Base-by-base conservation (phyloP, 2,113 vertebrate genomes). In the Seriola quinqueradiata region DNA sequence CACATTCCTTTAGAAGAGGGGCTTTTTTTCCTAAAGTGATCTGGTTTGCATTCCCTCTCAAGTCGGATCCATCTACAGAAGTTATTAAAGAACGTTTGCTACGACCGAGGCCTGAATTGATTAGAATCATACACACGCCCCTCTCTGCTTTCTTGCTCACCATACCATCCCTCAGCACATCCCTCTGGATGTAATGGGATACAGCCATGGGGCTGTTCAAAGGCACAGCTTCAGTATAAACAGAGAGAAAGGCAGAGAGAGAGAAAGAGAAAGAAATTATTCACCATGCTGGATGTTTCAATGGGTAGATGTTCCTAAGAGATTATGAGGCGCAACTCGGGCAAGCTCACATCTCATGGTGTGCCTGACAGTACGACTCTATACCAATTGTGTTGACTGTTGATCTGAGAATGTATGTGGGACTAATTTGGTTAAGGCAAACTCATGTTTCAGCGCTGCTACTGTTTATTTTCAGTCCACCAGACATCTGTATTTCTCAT, bases 1-100 rank as follows among this genome's bases (percentile, higher is more conserved):
- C 90, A 85, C 94, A 94, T 95, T 95, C 93, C 91, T 90, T 77
- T 75, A 88, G 85, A 88, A 83, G 89, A 89, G 75, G 77, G 88
- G 82, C 86, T 93, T 89, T 93, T 84, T 94, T 92, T 94, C 44
- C 40, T 42, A 42, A 79, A 91, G 87, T 68, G 88, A 89, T 95
- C 90, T 95, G 92, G 85, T 92, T 94, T 92, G 82, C 76, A 87
- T 95, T 94, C 85, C 77, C 75, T 89, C 90, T 87, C 81, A 87
- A 87, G 75, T 86, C 84, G 70, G 72, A 75, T 77, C 83, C 76
- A 59, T 90, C 84, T 60, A 75, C 79, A 79, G 71, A 87, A 77
- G 84, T 84, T 92, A 89, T 93, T 88, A 90, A 85, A 90, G 81
- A 86, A 84, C 11, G 59, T 86, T 86, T 36, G 75, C 88, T 81